Conservation (phyloP, 1,140 invertebrate species). For the Bombus pyrosoma region DNA sequence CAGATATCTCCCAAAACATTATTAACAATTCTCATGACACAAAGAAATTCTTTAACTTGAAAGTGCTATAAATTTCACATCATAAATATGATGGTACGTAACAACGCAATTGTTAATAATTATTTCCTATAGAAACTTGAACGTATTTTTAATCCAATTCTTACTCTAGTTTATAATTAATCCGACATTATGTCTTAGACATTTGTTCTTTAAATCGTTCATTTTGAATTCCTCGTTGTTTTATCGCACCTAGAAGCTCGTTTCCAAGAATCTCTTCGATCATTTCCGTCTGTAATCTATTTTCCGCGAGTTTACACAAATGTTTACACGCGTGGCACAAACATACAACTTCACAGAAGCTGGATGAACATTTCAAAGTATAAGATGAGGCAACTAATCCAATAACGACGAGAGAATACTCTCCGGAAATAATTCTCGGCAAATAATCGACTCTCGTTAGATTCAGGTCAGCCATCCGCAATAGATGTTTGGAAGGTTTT, state of each 20-base stretch:
- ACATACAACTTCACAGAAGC: neutral
- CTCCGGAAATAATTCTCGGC: constrained; percentile 25
- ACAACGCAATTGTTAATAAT: neutral
- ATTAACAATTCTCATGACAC: neutral
- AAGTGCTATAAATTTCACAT: neutral
- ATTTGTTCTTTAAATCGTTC: no score
- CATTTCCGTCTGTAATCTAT: neutral
- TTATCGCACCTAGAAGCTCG: neutral
- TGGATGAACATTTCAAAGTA: neutral
- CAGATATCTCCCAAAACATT: neutral
- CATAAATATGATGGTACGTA: neutral
- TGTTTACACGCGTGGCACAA: neutral
- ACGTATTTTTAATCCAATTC: neutral
- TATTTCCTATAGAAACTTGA: neutral
- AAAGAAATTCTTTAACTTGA: neutral
- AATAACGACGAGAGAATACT: neutral
- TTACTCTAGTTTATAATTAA: no score
- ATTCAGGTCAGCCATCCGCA: constrained; percentile 61
- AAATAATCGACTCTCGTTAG: constrained; percentile 34
- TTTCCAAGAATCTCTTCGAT: neutral
- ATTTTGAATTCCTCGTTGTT: no score
- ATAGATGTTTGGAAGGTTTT: constrained; percentile 44
- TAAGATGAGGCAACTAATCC: neutral
- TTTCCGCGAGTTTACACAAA: neutral
- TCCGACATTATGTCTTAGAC: no score